Base-by-base conservation (phyloP, 2,797 vertebrate species). In the Pristis pectinata region DNA sequence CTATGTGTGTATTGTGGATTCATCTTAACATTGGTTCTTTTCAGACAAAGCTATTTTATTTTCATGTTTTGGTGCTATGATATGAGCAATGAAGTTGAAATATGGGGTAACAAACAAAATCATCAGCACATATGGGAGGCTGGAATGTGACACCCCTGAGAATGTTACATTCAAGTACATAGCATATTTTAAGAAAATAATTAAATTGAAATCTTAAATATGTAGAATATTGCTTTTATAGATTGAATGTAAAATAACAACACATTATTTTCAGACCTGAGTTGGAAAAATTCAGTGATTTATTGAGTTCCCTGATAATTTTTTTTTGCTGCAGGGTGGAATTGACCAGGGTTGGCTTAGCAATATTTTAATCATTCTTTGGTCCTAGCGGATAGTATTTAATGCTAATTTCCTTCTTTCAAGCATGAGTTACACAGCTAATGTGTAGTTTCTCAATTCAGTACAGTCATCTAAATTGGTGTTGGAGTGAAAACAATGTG, bases 391-490 rank as follows among this genome's bases (percentile, higher is more conserved):
- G 70, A 44, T 67, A 34, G 92, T 94, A 94, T 94, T 94, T 94
- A 94, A 94, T 94, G 92, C 70, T 94, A 76, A 94, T 94, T 93
- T 94, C 92, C 92, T 76, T 70, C 49, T 94, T 94, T 94, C 92
- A 94, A 94, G 92, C 92, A 94, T 76, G 92, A 94, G 70, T 53
- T 76, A 34, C 44, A 53, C 92, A 19, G 70, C 72, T 94, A 94
- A 94, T 76, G 44, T 76, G 92, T 94, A 37, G 27, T 72, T 94
- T 76, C 92, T 94, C 70, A 76, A 76, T 76, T 70, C 37, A 76
- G 92, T 56, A 49, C 91, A 74, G 72, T 94, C 49, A 94, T 94
- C 19, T 67, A 91, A 91, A 64, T 61, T 94, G 70, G 70, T 94
- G 1, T 94, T 94, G 61, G 22, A 93, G 3, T 70, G 49, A 49